phyloP scores from a whole-genome alignment of 2,888 invertebrate species.

The Euclidia mi region DNA sequence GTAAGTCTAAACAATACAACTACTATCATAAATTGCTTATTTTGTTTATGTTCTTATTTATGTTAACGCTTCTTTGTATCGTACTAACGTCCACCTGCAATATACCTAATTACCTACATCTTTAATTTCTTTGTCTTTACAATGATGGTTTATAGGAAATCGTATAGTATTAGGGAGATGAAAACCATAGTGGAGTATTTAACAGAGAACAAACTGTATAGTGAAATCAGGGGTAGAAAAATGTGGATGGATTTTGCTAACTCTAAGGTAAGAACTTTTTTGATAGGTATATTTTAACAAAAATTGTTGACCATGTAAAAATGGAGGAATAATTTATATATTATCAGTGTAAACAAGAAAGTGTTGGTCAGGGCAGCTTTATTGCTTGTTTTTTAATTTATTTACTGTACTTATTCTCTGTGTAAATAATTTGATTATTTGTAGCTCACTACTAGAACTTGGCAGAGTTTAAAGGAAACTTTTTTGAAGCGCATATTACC shows the following conservation, averaged over 20 bases:
- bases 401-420: not conserved
- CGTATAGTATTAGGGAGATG: slow-evolving; percentile 82
- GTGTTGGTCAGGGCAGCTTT: no score
- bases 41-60: no score
- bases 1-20: slow-evolving; percentile 63
- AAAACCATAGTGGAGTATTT: slow-evolving; percentile 81
- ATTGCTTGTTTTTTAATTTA: not conserved
- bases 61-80: no score
- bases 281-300: no score
- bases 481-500: slow-evolving; percentile 84
- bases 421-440: slow-evolving; percentile 36
- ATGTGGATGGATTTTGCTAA: slow-evolving; percentile 84
- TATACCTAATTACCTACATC: slow-evolving; percentile 20
- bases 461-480: slow-evolving; percentile 88
- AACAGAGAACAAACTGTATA: slow-evolving; percentile 69
- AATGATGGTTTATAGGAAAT: slow-evolving; percentile 66
- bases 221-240: slow-evolving; percentile 77
- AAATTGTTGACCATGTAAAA: no score
- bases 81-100: slow-evolving; percentile 8
- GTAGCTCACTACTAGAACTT: slow-evolving; percentile 79
- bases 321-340: no score
- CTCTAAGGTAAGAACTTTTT: slow-evolving; percentile 65
- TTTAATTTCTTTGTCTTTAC: slow-evolving; percentile 8
- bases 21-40: not conserved
- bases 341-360: no score